Evolutionary conservation across 2,888 invertebrate genomes (phyloP).

Genomic region (Agriopis leucophaearia): DNA sequence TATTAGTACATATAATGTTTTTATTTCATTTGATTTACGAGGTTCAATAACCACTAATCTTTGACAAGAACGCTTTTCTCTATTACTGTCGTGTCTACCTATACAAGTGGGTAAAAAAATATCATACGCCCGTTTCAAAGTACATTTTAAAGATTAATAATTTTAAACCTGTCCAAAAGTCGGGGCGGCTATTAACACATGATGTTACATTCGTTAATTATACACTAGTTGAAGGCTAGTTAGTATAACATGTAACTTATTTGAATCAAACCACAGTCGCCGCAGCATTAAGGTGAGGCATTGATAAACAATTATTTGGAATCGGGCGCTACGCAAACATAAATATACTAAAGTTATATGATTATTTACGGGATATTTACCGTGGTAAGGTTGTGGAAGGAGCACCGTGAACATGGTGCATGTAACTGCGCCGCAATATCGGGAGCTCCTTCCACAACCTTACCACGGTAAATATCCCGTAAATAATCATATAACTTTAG

Average conservation of each 20-base stretch:
- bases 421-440: too few species aligned
- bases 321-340: too few species aligned
- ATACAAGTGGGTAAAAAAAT: neutral
- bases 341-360: too few species aligned
- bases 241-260: conserved; percentile 36
- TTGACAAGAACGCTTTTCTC: neutral
- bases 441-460: too few species aligned
- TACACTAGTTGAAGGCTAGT: conserved; percentile 35
- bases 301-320: too few species aligned
- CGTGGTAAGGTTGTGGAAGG: too few species aligned
- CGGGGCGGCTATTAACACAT: conserved; percentile 37
- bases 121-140: conserved; percentile 18
- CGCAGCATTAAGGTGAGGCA: too few species aligned
- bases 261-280: conserved; percentile 6
- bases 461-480: too few species aligned
- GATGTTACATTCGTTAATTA: conserved; percentile 42
- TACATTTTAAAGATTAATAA: conserved; percentile 33
- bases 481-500: too few species aligned
- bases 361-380: too few species aligned
- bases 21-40: neutral
- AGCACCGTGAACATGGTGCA: too few species aligned
- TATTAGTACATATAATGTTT: too few species aligned
- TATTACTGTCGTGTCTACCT: conserved; percentile 1
- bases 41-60: neutral
- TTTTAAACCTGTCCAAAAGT: conserved; percentile 27